Evolutionary conservation across 2,113 vertebrate species (phyloP).

Genomic region (Syrmaticus mikado): DNA sequence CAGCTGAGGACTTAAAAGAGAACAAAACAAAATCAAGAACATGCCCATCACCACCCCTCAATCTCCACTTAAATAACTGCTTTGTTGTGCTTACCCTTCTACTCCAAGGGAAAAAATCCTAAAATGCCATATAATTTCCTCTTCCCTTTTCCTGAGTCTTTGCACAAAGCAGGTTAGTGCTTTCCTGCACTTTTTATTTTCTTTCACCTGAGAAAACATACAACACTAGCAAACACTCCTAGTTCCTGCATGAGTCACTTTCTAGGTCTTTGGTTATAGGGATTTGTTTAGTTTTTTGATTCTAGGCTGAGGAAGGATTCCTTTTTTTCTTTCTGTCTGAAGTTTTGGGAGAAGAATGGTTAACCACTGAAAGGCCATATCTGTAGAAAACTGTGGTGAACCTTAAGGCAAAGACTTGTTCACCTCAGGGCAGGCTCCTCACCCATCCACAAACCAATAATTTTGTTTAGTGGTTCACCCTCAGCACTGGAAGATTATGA

Average conservation of each 20-base stretch:
- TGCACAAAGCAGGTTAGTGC: neutral
- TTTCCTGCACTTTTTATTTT: neutral
- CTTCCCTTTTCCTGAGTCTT: neutral
- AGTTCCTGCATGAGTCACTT: neutral
- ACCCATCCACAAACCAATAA: neutral
- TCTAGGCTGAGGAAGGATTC: neutral
- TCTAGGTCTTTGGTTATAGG: neutral
- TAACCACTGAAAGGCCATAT: constrained; percentile 25
- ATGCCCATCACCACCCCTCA: neutral
- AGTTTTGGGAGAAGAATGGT: neutral
- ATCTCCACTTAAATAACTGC: neutral
- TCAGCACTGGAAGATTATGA: neutral
- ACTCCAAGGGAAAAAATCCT: neutral
- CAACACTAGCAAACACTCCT: neutral
- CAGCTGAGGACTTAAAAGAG: neutral
- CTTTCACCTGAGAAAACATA: neutral
- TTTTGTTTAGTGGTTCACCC: neutral
- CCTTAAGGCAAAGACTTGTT: neutral
- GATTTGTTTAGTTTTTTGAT: neutral
- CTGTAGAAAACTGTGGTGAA: constrained; percentile 26
- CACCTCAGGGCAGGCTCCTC: constrained; percentile 15
- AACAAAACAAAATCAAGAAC: neutral
- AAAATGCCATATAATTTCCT: neutral
- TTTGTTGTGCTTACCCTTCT: neutral
- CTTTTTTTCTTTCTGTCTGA: neutral